A percentile compares a stretch with the other conserved stretches of the same genome.
phyloP scores from a whole-genome alignment of 30 jellyfish, hydroid and myxozoan genomes.

The Nemopilema nomurai region DNA sequence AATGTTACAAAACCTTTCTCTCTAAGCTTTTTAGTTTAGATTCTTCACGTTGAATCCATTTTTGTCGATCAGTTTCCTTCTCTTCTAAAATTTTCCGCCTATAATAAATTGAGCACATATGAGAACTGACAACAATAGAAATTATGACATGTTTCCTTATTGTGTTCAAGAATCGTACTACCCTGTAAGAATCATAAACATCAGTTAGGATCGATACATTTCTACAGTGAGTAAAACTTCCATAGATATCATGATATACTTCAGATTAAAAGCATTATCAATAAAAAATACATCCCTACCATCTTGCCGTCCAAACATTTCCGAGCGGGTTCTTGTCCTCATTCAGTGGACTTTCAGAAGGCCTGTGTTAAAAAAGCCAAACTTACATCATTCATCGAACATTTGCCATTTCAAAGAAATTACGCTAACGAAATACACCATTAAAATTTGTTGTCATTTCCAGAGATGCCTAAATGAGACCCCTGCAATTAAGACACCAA shows the following conservation, averaged over 20 bases:
- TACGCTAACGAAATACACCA: not conserved
- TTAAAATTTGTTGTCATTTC: not conserved
- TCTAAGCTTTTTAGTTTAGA: constrained; percentile 50
- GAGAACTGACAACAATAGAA: no score
- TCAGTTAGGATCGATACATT: no score
- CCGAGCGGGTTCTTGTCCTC: constrained; percentile 15
- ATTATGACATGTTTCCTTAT: no score
- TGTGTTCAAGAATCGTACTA: no score
- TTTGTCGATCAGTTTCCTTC: constrained; percentile 63
- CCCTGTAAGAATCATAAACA: no score
- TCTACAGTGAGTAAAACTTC: no score
- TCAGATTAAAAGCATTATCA: not conserved
- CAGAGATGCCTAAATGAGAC: no score
- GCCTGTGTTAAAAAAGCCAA: not conserved
- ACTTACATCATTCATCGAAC: no score
- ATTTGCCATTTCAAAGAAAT: no score
- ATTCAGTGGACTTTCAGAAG: not conserved
- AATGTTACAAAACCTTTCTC: constrained; percentile 24
- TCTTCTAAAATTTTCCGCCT: constrained; percentile 77
- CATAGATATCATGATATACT: no score
- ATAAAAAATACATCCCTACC: constrained; percentile 15
- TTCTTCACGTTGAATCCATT: constrained; percentile 68
- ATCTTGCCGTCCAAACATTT: constrained; percentile 49
- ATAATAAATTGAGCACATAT: not conserved
- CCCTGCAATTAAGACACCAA: no score